These are phyloP conservation scores for Engystomops pustulosus DNA, from an alignment of 2,113 vertebrate species.

Conservation along the genomic window DNA sequence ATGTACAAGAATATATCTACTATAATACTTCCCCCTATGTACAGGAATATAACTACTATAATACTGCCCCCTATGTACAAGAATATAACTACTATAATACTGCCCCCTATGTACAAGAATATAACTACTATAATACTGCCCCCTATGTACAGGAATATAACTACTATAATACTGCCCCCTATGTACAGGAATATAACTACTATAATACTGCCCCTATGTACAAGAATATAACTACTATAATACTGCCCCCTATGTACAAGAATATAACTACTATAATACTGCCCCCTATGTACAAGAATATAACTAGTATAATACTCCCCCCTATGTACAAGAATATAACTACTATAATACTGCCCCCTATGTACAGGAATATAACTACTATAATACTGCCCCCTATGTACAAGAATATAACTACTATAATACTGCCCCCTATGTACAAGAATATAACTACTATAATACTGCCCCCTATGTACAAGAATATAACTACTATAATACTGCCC, in stretches of 20 bases:
- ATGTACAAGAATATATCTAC: background rate
- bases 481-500: no score
- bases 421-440: background rate
- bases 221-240: conserved; percentile 8
- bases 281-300: background rate
- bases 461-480: no score
- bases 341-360: conserved; percentile 8
- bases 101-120: background rate
- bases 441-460: no score
- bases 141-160: background rate
- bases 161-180: conserved; percentile 11
- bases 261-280: conserved; percentile 14
- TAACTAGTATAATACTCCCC: conserved; percentile 2
- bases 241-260: background rate
- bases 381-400: conserved; percentile 4
- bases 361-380: conserved; percentile 5
- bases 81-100: conserved; percentile 16
- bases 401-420: conserved; percentile 4
- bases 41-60: conserved; percentile 9
- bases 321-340: conserved; percentile 10
- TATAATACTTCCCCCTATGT: background rate
- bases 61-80: conserved; percentile 7
- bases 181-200: conserved; percentile 10
- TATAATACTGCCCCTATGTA: conserved; percentile 2
- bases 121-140: conserved; percentile 5